phyloP scores from a whole-genome alignment of 2,888 invertebrate species.

The Malthinus seriepunctatus region DNA sequence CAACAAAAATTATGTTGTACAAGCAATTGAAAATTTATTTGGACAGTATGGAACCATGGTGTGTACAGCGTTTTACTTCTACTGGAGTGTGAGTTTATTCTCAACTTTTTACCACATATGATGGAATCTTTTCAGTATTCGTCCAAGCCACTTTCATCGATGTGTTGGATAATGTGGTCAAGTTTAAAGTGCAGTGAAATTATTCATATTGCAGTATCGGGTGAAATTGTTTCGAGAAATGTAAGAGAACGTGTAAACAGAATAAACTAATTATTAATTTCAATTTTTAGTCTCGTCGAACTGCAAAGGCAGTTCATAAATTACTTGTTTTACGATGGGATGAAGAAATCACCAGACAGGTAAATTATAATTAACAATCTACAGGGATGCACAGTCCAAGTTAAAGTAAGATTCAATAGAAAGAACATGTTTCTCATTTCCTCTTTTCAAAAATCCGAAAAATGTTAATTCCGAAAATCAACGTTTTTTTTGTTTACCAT shows the following conservation, averaged over 20 bases:
- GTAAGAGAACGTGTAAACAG: neutral
- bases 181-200: neutral
- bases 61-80: slow-evolving; percentile 31
- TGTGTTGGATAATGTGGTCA: neutral
- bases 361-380: slow-evolving; percentile 2
- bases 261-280: neutral
- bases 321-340: slow-evolving; percentile 23
- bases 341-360: slow-evolving; percentile 24
- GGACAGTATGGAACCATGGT: slow-evolving; percentile 29
- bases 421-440: no score
- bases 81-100: slow-evolving; percentile 29
- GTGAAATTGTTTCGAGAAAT: neutral
- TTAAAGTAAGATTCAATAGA: no score
- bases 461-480: no score
- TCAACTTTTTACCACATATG: neutral
- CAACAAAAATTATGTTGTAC: slow-evolving; percentile 27
- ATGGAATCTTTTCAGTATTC: neutral
- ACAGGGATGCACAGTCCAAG: no score
- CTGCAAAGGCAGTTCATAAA: slow-evolving; percentile 26
- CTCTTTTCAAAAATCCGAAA: no score
- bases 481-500: no score
- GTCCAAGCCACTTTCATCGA: neutral
- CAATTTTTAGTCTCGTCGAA: slow-evolving; percentile 22
- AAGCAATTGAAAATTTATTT: slow-evolving; percentile 24
- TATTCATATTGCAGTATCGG: neutral